phyloP scores from a whole-genome alignment of 2,888 invertebrate species.

The Hirtodrosophila histrioides region DNA sequence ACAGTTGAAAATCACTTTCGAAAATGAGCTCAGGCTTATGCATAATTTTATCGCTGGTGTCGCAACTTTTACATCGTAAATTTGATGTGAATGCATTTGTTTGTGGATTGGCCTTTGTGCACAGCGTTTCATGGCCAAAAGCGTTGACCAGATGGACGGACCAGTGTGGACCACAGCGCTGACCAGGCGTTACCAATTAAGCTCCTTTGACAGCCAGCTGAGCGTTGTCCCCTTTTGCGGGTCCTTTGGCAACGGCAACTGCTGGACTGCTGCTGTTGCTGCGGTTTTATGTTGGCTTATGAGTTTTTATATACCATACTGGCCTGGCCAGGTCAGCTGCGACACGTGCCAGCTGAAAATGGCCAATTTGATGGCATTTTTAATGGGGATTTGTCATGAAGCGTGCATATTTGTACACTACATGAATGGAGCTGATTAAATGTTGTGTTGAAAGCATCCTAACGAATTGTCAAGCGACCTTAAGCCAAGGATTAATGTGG shows the following conservation, averaged over 20 bases:
- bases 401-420: conserved; percentile 28
- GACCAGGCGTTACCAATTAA: conserved; percentile 54
- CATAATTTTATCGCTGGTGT: conserved; percentile 68
- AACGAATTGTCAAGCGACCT: conserved; percentile 21
- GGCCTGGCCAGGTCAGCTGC: conserved; percentile 41
- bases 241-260: too few relatives aligned
- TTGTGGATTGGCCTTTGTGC: conserved; percentile 47
- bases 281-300: conserved; percentile 40
- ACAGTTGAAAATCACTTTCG: conserved; percentile 79
- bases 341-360: conserved; percentile 36
- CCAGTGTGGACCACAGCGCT: conserved; percentile 22
- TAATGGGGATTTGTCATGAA: conserved; percentile 76
- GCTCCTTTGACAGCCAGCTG: conserved; percentile 62
- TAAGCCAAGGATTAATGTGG: conserved; percentile 1
- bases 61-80: conserved; percentile 74
- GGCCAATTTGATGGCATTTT: conserved; percentile 61
- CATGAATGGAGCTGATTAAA: conserved; percentile 26
- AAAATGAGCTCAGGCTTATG: conserved; percentile 71
- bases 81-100: conserved; percentile 55
- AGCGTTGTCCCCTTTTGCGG: conserved; percentile 29
- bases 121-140: conserved; percentile 24
- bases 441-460: conserved; percentile 9
- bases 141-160: conserved; percentile 19
- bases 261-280: conserved; percentile 3
- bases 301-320: conserved; percentile 56